phyloP scores from a whole-genome alignment of 2,113 vertebrate genomes.

The Paradoxurus hermaphroditus region DNA sequence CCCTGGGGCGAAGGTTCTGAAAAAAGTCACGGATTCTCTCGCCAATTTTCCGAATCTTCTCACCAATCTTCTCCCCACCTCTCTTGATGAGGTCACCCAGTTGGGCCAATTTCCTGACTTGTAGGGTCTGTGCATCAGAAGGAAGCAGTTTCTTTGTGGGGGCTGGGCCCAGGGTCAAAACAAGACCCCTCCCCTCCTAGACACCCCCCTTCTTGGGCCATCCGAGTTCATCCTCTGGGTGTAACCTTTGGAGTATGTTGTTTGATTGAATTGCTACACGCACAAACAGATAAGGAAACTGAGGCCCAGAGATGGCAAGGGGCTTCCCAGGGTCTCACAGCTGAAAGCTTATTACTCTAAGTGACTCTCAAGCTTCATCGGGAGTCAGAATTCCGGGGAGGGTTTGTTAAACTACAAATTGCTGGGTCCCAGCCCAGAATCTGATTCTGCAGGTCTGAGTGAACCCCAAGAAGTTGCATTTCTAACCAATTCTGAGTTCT shows the following conservation, averaged over 20 bases:
- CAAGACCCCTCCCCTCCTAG: neutral
- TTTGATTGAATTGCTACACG: neutral
- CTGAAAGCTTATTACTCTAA: neutral
- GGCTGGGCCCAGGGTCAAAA: neutral
- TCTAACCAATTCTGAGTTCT: neutral
- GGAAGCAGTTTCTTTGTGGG: neutral
- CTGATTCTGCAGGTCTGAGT: too few relatives aligned
- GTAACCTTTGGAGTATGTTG: neutral
- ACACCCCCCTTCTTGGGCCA: neutral
- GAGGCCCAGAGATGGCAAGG: neutral
- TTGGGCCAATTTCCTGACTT: accelerated
- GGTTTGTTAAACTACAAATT: neutral
- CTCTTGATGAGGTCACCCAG: accelerated
- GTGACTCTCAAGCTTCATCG: neutral
- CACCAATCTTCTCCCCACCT: accelerated
- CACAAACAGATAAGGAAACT: neutral
- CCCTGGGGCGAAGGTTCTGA: accelerated
- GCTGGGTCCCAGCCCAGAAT: neutral
- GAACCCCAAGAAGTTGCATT: neutral
- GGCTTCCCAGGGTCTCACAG: neutral
- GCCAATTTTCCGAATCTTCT: neutral
- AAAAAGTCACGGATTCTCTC: neutral
- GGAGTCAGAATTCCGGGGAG: neutral
- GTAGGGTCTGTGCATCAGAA: neutral
- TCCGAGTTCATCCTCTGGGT: neutral